Evolutionary conservation across 2,113 vertebrate genomes (phyloP).

Genomic region (Urocolius indicus): DNA sequence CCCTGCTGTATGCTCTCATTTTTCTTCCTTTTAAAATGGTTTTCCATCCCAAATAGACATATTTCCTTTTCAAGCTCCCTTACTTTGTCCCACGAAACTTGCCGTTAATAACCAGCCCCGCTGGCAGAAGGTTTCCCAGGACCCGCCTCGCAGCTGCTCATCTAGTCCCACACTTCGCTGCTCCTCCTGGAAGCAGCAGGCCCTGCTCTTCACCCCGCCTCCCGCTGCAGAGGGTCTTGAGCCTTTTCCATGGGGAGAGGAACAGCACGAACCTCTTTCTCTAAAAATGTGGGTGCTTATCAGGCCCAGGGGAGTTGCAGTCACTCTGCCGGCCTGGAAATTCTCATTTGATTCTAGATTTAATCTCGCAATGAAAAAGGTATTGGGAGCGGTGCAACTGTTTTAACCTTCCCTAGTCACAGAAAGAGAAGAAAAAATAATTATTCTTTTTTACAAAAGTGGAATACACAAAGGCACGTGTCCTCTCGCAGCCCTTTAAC

Average conservation of each 20-base stretch:
- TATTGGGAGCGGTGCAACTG: not conserved
- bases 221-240: fast-evolving
- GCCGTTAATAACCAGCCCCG: not conserved
- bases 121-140: not conserved
- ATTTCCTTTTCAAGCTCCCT: not conserved
- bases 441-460: not conserved
- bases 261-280: not conserved
- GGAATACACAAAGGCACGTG: not conserved
- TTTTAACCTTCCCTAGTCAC: slow-evolving; percentile 11
- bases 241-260: fast-evolving
- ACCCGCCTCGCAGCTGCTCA: not conserved
- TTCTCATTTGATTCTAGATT: slow-evolving; percentile 17
- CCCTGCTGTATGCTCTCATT: slow-evolving; percentile 38
- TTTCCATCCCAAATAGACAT: slow-evolving; percentile 10
- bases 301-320: not conserved
- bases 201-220: not conserved
- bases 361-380: slow-evolving; percentile 28
- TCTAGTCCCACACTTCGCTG: not conserved
- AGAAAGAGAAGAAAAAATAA: not conserved
- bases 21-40: slow-evolving; percentile 50
- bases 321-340: not conserved
- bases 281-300: fast-evolving
- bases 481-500: not conserved
- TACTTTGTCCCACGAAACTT: not conserved
- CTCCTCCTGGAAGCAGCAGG: not conserved